A percentile compares a stretch with the other conserved stretches of the same genome.
Conservation (phyloP, 2,797 vertebrate genomes). For the Dromococcyx pavoninus region DNA sequence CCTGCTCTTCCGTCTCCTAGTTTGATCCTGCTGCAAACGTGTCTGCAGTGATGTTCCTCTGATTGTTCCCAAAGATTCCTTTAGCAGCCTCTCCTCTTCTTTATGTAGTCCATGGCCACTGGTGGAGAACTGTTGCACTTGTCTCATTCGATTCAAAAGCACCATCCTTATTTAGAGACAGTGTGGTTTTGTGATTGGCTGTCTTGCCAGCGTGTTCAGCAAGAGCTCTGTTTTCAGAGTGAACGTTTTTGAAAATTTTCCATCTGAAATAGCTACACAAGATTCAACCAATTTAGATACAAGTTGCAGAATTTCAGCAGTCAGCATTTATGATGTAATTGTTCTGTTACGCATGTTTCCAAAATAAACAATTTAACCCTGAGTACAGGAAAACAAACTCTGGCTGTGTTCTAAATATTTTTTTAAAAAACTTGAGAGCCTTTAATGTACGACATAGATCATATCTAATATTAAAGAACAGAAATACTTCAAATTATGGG, state of each 20-base stretch:
- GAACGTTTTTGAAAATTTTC: not conserved
- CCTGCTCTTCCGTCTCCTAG: not conserved
- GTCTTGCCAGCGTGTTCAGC: not conserved
- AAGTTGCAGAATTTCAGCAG: not conserved
- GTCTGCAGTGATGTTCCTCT: not conserved
- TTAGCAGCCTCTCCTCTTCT: not conserved
- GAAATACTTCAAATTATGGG: not conserved
- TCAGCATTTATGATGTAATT: not conserved
- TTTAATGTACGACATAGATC: not conserved
- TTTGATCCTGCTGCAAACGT: not conserved
- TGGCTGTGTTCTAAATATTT: not conserved
- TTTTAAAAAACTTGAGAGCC: not conserved
- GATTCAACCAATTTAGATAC: not conserved
- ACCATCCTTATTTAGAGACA: not conserved
- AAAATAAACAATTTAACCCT: not conserved
- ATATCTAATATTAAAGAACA: not conserved
- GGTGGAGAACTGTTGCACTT: not conserved
- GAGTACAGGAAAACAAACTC: not conserved
- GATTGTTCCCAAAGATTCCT: not conserved
- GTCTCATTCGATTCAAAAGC: not conserved
- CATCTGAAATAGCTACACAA: not conserved
- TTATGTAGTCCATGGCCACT: not conserved
- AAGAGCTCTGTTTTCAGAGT: not conserved
- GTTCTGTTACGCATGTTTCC: not conserved
- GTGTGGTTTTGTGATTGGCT: accelerated